Percentiles rank a stretch among this genome's conserved stretches.
phyloP scores from a whole-genome alignment of 2,888 invertebrate genomes.

The Epinotia ramella region DNA sequence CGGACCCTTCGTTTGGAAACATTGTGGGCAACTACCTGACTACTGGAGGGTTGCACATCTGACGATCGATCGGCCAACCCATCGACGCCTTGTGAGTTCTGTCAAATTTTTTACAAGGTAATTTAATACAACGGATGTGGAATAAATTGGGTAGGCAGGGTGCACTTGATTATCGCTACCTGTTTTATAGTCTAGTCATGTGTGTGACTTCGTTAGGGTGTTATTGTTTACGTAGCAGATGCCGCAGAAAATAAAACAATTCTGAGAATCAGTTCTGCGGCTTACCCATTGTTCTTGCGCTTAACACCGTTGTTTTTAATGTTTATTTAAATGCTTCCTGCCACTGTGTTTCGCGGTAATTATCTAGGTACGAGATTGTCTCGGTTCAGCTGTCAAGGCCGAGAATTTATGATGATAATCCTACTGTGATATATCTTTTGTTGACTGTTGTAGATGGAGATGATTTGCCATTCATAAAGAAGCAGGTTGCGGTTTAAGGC shows the following conservation, averaged over 20 bases:
- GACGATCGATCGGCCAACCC: conserved; percentile 73
- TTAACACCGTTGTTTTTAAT: conserved; percentile 63
- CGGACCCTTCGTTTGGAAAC: conserved; percentile 76
- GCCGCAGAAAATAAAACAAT: conserved; percentile 66
- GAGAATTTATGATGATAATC: conserved; percentile 39
- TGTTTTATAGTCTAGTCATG: conserved; percentile 74
- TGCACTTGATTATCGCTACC: conserved; percentile 79
- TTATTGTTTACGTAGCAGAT: conserved; percentile 68
- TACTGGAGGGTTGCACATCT: conserved; percentile 71
- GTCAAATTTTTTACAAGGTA: conserved; percentile 73
- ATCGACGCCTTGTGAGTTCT: conserved; percentile 76
- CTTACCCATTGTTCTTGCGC: conserved; percentile 71
- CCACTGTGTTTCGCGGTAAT: conserved; percentile 76
- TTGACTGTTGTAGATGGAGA: conserved; percentile 7
- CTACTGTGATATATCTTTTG: conserved; percentile 21
- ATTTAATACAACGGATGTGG: conserved; percentile 83
- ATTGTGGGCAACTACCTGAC: conserved; percentile 81
- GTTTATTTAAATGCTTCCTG: conserved; percentile 66
- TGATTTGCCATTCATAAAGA: conserved; percentile 11
- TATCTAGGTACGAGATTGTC: conserved; percentile 60
- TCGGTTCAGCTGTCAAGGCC: conserved; percentile 30
- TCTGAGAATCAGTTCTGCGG: conserved; percentile 72
- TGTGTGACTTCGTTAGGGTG: conserved; percentile 58
- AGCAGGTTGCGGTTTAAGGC: conserved; percentile 35
- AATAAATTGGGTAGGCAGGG: conserved; percentile 84